Evolutionary conservation across 1,140 invertebrate species (phyloP).

Genomic region (Orussus abietinus): DNA sequence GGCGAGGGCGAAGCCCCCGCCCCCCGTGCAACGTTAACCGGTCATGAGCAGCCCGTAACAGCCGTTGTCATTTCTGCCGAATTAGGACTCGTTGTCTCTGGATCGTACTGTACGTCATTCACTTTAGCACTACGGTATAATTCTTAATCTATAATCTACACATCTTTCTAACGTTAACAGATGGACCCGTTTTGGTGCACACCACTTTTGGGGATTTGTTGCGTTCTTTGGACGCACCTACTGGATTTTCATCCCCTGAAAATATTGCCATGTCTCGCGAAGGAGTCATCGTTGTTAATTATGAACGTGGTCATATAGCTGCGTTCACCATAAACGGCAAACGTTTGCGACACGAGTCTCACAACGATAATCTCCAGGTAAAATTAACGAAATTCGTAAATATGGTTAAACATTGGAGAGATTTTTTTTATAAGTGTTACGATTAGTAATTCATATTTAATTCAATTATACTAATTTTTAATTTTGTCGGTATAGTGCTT

Average conservation of each 20-base stretch:
- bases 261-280: constrained; percentile 91
- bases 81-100: constrained; percentile 94
- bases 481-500: constrained; percentile 70
- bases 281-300: constrained; percentile 93
- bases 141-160: constrained; percentile 6
- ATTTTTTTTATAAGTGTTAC: constrained; percentile 5
- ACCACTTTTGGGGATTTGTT: constrained; percentile 98
- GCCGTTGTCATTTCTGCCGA: constrained; percentile 96
- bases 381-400: constrained; percentile 11
- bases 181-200: constrained; percentile 93
- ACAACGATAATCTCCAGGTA: constrained; percentile 94
- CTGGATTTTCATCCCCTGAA: constrained; percentile 78
- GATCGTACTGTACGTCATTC: constrained; percentile 71
- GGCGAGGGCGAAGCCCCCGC: constrained; percentile 93
- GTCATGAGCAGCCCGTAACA: constrained; percentile 92
- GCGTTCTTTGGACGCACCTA: constrained; percentile 79
- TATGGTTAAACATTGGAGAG: background rate
- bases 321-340: constrained; percentile 92
- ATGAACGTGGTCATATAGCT: constrained; percentile 86
- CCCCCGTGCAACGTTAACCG: constrained; percentile 92
- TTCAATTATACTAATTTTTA: constrained; percentile 7
- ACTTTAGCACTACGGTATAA: constrained; percentile 17
- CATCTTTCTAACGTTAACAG: constrained; percentile 51
- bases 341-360: constrained; percentile 79
- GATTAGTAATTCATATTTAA: too few relatives aligned